Conservation (phyloP, 2,113 vertebrate species). For the Burhinus oedicnemus region DNA sequence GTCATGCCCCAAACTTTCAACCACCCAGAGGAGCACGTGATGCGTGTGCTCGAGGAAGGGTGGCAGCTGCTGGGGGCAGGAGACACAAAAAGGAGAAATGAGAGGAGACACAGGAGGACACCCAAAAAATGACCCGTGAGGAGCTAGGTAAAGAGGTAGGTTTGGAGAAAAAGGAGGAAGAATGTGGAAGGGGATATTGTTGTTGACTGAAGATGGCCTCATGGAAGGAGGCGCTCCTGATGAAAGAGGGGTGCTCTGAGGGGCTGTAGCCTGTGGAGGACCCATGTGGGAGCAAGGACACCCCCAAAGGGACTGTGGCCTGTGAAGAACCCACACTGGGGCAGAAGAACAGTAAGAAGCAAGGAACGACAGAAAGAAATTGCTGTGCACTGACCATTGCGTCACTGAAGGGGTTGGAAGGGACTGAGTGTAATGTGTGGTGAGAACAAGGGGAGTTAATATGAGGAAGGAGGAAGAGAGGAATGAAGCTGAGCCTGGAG, state of each 20-base stretch:
- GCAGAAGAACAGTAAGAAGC: not conserved
- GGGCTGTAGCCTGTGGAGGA: not conserved
- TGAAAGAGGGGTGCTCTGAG: not conserved
- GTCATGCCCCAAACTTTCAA: not conserved
- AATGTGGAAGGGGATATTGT: not conserved
- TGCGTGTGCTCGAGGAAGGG: not conserved
- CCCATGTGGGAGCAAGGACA: not conserved
- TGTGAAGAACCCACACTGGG: not conserved
- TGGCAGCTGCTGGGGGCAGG: not conserved
- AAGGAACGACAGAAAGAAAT: not conserved
- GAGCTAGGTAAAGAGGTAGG: not conserved
- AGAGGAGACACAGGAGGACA: not conserved
- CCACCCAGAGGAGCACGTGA: rapidly evolving
- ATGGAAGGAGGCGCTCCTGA: not conserved
- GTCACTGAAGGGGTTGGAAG: not conserved
- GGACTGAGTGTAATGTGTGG: not conserved
- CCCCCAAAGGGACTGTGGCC: not conserved
- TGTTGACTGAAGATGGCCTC: not conserved
- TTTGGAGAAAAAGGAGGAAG: not conserved
- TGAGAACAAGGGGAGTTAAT: not conserved
- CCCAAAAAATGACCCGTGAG: not conserved
- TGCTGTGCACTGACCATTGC: not conserved
- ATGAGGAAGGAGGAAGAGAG: not conserved
- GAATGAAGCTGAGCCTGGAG: not conserved
- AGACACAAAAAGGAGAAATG: not conserved